A percentile compares a stretch with the other conserved stretches of the same genome.
phyloP scores from a whole-genome alignment of 1,140 invertebrate genomes.

The Trissolcus basalis region DNA sequence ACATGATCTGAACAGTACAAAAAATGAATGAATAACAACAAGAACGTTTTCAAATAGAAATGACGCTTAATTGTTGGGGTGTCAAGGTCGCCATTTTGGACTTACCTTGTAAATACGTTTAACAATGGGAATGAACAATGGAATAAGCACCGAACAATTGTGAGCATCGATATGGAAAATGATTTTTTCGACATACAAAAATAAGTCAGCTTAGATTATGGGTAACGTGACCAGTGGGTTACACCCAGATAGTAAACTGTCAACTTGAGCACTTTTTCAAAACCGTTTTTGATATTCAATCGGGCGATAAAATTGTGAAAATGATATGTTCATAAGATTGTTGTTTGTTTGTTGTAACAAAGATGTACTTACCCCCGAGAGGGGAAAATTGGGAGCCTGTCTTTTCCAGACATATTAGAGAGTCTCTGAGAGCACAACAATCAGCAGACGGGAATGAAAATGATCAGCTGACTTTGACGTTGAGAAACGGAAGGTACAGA shows the following conservation, averaged over 20 bases:
- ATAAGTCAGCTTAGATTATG: too few species aligned
- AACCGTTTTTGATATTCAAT: background rate
- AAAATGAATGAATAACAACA: background rate
- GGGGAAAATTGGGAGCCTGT: conserved; percentile 97
- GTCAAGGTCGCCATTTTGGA: background rate
- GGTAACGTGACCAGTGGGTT: background rate
- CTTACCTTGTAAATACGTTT: too few species aligned
- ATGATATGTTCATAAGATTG: background rate
- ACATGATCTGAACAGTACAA: background rate
- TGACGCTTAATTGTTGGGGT: background rate
- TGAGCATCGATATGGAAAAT: too few species aligned
- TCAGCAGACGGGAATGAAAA: conserved; percentile 68
- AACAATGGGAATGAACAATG: too few species aligned
- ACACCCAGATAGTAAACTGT: background rate
- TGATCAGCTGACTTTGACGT: conserved; percentile 73
- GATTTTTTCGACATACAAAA: too few species aligned
- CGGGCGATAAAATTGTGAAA: background rate
- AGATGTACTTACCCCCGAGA: conserved; percentile 92
- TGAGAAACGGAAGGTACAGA: conserved; percentile 56
- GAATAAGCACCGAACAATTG: too few species aligned
- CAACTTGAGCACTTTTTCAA: conserved; percentile 8
- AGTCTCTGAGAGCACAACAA: conserved; percentile 27
- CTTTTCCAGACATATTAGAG: conserved; percentile 92
- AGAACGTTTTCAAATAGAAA: background rate
- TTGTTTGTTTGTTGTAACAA: conserved; percentile 1